Conservation (phyloP, 2,888 invertebrate species). For the Ferrisia virgata region DNA sequence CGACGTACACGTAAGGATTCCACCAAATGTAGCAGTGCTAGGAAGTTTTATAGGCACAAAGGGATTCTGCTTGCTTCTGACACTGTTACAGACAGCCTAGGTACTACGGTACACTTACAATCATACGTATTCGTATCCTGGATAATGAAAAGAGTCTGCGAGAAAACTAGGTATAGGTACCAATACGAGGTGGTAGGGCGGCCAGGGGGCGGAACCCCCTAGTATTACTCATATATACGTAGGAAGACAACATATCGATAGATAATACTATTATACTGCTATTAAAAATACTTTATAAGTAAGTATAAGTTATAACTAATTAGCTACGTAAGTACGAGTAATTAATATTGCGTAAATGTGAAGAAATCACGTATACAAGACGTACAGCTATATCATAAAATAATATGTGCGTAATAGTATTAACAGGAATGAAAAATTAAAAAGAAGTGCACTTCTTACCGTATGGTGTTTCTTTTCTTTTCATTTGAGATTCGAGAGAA, state of each 20-base stretch:
- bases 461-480: constrained; percentile 89
- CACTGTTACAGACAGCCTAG: too few relatives aligned
- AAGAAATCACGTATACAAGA: constrained; percentile 47
- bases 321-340: too few relatives aligned
- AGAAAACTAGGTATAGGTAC: background rate
- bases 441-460: constrained; percentile 62
- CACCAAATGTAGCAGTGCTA: background rate
- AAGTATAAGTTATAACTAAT: too few relatives aligned
- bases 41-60: background rate
- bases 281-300: background rate
- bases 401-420: background rate
- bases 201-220: too few relatives aligned
- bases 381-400: too few relatives aligned
- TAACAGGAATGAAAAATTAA: background rate
- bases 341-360: background rate
- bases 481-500: constrained; percentile 64
- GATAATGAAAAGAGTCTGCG: too few relatives aligned
- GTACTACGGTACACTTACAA: too few relatives aligned
- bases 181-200: too few relatives aligned
- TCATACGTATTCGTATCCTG: too few relatives aligned
- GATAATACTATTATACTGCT: background rate
- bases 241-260: too few relatives aligned
- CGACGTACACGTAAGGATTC: background rate
- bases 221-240: too few relatives aligned
- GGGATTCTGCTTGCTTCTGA: background rate